Evolutionary conservation across 1,140 invertebrate species (phyloP), one percentile per base, ranked within the genome.

Genomic region (Carcinoscorpius rotundicauda): DNA sequence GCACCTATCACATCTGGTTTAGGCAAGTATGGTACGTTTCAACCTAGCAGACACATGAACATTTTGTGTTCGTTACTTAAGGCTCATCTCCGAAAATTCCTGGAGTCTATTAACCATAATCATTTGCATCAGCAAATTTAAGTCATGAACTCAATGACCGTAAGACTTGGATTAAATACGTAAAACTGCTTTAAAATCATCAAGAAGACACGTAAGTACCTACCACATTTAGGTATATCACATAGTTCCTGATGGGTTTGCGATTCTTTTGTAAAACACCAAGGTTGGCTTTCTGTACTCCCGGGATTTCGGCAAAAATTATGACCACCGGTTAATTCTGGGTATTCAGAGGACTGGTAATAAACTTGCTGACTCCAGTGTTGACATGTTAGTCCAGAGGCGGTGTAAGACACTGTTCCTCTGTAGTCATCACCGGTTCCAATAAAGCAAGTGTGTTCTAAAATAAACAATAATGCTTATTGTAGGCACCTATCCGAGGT

Each of bases 291-390:
- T 74, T 90, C 86, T 0, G 81, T 77, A 51, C 84, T 83, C 55
- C 86, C 89, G 10, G 94, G 94, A 79, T 98, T 98, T 66, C 92
- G 83, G 76, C 95, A 98, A 75, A 87, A 94, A 72, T 89, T 93
- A 74, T 96, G 92, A 49, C 87, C 85, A 11, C 87, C 88, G 49
- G 86, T 84, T 48, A 97, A 79, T 76, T 93, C 91, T 1, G 86
- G 87, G 75, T 87, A 85, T 62, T 90, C 85, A 2, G 86, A 83
- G 10, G 87, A 82, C 69, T n/a, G 88, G 80, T 29, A 29, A 29
- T 74, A 83, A 82, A 65, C 88, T 78, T 71, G 89, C 85, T 66
- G 83, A 48, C 84, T 86, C 94, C 94, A 98, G 58, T 85, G 83
- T 59, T 88, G 76, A 75, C 94, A 98, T 0, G 83, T 79, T 60